Conservation (phyloP, 2,113 vertebrate species). For the Chionomys nivalis region DNA sequence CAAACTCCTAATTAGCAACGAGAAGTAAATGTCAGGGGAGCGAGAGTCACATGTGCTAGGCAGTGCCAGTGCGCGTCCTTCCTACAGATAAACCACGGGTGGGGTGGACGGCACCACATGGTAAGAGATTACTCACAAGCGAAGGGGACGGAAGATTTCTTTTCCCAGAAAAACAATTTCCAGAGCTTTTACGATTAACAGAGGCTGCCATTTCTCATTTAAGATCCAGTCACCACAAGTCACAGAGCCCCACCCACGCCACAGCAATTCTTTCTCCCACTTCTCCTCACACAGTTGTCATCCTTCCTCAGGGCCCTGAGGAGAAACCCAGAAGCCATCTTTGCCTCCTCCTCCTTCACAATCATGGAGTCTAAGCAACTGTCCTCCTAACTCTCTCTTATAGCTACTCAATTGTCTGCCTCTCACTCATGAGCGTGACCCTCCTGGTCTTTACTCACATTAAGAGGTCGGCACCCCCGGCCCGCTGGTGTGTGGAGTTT, state of each 20-base stretch:
- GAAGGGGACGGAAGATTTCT: neutral
- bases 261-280: neutral
- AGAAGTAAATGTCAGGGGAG: constrained; percentile 30
- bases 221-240: neutral
- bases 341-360: too few species aligned
- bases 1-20: constrained; percentile 34
- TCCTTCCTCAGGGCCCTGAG: too few species aligned
- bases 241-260: neutral
- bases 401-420: too few species aligned
- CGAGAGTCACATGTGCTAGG: neutral
- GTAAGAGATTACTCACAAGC: neutral
- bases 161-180: constrained; percentile 3
- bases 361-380: neutral
- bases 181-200: constrained; percentile 20
- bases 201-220: constrained; percentile 12
- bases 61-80: neutral
- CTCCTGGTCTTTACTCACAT: neutral
- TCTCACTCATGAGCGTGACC: neutral
- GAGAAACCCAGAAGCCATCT: neutral
- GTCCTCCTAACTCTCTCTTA: neutral
- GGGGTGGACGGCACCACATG: neutral
- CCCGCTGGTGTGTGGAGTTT: neutral
- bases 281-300: neutral
- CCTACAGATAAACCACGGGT: neutral
- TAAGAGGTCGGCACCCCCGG: too few species aligned